phyloP scores from a whole-genome alignment of 2,113 vertebrate genomes.

The Apteryx mantelli region DNA sequence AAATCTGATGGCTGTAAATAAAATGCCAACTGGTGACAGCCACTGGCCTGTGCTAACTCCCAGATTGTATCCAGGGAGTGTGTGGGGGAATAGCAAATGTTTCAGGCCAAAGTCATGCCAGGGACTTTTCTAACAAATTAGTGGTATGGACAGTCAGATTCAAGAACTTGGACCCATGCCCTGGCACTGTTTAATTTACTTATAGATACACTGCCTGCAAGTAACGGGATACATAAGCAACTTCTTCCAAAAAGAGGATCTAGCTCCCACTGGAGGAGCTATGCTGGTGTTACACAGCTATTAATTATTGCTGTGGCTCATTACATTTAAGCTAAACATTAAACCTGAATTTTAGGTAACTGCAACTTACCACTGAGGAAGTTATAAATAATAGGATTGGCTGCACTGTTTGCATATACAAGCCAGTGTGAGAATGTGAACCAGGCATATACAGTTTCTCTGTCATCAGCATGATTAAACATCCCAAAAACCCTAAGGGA shows the following conservation, averaged over 20 bases:
- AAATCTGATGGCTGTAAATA: neutral
- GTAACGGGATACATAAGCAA: neutral
- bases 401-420: constrained; percentile 96
- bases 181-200: neutral
- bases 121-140: neutral
- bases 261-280: neutral
- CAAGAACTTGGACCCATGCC: neutral
- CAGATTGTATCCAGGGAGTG: neutral
- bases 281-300: neutral
- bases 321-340: constrained; percentile 11
- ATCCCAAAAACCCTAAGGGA: constrained; percentile 90
- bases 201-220: neutral
- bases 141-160: neutral
- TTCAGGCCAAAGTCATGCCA: neutral
- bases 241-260: constrained; percentile 6
- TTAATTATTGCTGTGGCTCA: constrained; percentile 40
- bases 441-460: constrained; percentile 95
- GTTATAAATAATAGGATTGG: constrained; percentile 98
- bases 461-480: constrained; percentile 89
- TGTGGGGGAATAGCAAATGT: neutral
- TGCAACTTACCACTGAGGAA: constrained; percentile 94
- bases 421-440: constrained; percentile 98
- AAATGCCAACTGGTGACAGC: neutral
- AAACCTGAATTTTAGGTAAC: neutral
- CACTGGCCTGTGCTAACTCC: neutral